Percentiles rank a stretch among this genome's conserved stretches.
These are phyloP conservation scores for Colistium nudipinnis DNA, from an alignment of 2,113 vertebrate genomes.

Conservation along the genomic window DNA sequence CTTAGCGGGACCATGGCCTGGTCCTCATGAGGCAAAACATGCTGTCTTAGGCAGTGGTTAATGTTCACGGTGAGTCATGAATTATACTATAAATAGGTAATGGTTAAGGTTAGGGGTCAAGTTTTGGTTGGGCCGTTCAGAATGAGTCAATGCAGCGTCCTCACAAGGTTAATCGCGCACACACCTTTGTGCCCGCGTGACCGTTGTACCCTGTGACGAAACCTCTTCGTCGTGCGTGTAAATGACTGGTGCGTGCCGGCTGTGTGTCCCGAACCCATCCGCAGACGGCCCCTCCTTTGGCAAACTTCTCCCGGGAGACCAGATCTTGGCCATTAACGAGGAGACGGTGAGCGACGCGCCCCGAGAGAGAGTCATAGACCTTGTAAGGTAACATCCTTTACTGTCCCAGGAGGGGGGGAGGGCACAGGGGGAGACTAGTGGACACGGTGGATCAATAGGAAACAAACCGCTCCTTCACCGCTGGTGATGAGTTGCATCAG, in stretches of 20 bases:
- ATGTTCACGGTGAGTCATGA: no score
- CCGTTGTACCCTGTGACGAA: neutral
- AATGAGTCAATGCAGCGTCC: neutral
- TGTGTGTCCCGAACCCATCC: conserved; percentile 31
- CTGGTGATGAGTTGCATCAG: conserved; percentile 50
- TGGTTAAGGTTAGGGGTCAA: neutral
- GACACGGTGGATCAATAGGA: conserved; percentile 34
- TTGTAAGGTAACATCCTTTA: conserved; percentile 93
- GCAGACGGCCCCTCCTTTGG: conserved; percentile 95
- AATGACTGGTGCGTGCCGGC: neutral
- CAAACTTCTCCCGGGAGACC: conserved; percentile 95
- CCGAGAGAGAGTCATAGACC: conserved; percentile 97
- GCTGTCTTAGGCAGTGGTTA: no score
- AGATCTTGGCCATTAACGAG: conserved; percentile 96
- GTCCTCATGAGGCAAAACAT: no score
- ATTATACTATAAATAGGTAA: neutral
- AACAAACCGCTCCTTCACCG: conserved; percentile 38
- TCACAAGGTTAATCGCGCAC: conserved; percentile 84
- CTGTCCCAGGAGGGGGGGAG: conserved; percentile 76
- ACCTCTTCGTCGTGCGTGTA: conserved; percentile 5
- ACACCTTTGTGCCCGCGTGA: no score
- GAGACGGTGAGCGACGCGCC: conserved; percentile 94
- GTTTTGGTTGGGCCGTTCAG: no score
- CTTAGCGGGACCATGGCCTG: no score
- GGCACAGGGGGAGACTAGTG: conserved; percentile 16